These are phyloP conservation scores for Strigamia crassipes DNA, from an alignment of 2,888 invertebrate species.

Conservation along the genomic window DNA sequence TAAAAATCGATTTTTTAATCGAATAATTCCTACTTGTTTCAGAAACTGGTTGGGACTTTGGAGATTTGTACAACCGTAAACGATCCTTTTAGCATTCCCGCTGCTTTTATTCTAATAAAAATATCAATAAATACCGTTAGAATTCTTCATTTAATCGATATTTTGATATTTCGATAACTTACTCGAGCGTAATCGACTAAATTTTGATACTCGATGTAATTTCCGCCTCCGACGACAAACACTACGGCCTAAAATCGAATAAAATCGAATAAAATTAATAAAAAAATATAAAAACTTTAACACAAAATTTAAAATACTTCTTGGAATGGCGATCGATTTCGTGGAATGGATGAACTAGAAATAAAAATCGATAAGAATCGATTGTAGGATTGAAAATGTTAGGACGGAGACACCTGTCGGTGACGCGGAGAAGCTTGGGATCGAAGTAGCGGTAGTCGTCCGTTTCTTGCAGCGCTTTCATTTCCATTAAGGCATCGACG, in stretches of 20 bases:
- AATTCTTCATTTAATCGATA: too few species aligned
- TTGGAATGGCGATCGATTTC: conserved; percentile 58
- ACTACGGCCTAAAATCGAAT: conserved; percentile 73
- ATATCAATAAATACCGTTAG: conserved; percentile 48
- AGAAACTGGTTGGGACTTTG: conserved; percentile 93
- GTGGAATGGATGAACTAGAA: conserved; percentile 54
- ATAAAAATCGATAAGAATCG: background rate
- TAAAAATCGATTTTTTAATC: background rate
- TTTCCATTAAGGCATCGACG: conserved; percentile 86
- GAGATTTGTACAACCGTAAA: conserved; percentile 93
- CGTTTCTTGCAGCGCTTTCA: conserved; percentile 73
- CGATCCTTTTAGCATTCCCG: conserved; percentile 71
- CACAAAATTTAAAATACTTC: too few species aligned
- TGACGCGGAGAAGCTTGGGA: conserved; percentile 81
- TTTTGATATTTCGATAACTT: too few species aligned
- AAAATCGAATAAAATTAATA: conserved; percentile 49
- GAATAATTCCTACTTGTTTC: conserved; percentile 82
- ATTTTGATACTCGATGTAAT: conserved; percentile 99
- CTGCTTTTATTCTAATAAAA: conserved; percentile 69
- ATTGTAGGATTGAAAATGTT: too few species aligned
- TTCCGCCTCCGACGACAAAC: conserved; percentile 90
- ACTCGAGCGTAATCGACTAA: conserved; percentile 91
- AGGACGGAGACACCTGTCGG: conserved; percentile 53
- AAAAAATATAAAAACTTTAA: too few species aligned
- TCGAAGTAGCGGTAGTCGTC: conserved; percentile 93